Evolutionary conservation across 2,113 vertebrate species (phyloP).

Genomic region (Hyla sarda): DNA sequence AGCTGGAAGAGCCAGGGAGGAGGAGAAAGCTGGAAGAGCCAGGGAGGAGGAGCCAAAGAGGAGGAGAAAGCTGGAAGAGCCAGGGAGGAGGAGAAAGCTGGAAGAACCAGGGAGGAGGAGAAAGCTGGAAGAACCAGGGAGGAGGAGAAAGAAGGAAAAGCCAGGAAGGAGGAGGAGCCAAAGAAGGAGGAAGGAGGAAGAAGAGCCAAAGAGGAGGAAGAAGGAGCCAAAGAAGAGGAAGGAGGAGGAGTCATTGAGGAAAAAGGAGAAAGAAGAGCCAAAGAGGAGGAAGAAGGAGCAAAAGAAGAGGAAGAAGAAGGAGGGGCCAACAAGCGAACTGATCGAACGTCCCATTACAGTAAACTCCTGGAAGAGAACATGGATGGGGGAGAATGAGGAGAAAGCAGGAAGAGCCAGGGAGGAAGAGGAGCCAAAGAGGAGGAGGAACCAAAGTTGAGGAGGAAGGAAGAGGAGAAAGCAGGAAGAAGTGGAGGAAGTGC

Average conservation of each 20-base stretch:
- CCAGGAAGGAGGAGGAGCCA: background rate
- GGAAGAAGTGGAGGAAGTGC: background rate
- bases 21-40: background rate
- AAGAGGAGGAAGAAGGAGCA: background rate
- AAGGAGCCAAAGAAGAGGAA: background rate
- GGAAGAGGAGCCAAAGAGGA: no score
- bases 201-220: background rate
- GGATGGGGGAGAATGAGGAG: background rate
- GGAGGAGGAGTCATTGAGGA: no score
- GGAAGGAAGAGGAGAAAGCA: no score
- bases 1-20: no score
- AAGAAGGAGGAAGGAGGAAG: background rate
- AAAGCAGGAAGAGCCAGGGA: background rate
- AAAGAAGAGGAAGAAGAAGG: background rate
- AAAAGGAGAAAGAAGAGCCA: no score
- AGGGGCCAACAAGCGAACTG: slow-evolving; percentile 87
- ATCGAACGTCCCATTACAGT: slow-evolving; percentile 90
- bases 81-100: background rate
- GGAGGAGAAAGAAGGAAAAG: background rate
- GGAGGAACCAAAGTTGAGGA: background rate
- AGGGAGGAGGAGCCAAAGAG: background rate
- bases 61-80: background rate
- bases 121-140: background rate
- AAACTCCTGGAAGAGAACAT: slow-evolving; percentile 72
- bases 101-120: background rate